Base-by-base conservation (phyloP, 2,888 invertebrate genomes). In the Lottia gigantea region DNA sequence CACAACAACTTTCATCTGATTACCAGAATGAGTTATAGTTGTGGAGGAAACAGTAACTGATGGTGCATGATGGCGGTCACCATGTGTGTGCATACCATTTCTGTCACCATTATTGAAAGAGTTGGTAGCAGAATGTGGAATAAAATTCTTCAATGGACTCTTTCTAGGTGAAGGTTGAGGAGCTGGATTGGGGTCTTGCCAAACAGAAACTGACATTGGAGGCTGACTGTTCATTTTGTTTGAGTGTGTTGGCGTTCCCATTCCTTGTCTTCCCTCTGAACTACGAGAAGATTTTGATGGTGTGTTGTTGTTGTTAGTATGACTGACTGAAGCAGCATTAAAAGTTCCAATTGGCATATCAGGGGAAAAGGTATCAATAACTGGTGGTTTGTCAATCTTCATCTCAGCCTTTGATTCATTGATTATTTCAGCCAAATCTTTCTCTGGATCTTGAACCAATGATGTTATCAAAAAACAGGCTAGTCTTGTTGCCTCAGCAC, bases 391-490 rank as follows among this genome's bases (percentile, higher is more conserved):
- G 23, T 55, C 55, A 23, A 23, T 23, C 23, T 55, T 55, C 23
- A 55, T 12, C 19, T 55, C 55, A 1, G 55, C 55, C 23, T 55
- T 55, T 23, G 55, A 23, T 55, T 83, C 82, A 14, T 82, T 80
- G 63, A 83, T 68, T 46, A 83, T 78, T 69, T 85, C 86, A n/a
- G 80, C 80, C 46, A 88, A 73, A 64, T 88, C 88, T 68, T 85
- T 86, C 81, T 98, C 98, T 7, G 97, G 96, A 90, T 98, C 98
- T 88, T 95, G 95, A 84, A 98, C 95, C 84, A 99, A 92, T 14
- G 95, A 93, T 62, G 94, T 93, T 80, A 99, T 98, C 84, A 98
- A 91, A 80, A 92, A 92, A 86, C 96, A 94, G 67, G 98, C 98
- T 87, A 96, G 95, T 87, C 95, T 94, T 0, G 95, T 96, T 11